Evolutionary conservation across 2,888 invertebrate species (phyloP).

Genomic region (Agonopterix heracliana): DNA sequence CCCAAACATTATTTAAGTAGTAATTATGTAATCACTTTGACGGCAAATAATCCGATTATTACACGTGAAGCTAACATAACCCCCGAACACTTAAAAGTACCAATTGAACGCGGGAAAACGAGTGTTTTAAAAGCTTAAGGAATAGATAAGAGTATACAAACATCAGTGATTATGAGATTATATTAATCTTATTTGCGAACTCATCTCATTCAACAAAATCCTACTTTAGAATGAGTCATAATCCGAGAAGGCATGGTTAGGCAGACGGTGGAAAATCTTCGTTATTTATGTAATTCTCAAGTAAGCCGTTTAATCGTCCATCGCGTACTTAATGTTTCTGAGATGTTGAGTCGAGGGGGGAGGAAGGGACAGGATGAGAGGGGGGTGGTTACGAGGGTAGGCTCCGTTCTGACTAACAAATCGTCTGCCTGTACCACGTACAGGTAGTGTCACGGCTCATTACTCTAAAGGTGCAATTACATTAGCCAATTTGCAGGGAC

Average conservation of each 20-base stretch:
- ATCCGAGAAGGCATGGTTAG: conserved; percentile 36
- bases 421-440: conserved; percentile 45
- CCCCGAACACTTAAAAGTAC: too few species aligned
- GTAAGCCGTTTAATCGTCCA: conserved; percentile 59
- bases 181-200: conserved; percentile 19
- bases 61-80: too few species aligned
- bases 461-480: too few species aligned
- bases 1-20: too few species aligned
- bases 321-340: conserved; percentile 53
- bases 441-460: conserved; percentile 64
- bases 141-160: background rate
- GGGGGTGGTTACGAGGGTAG: conserved; percentile 34
- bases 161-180: conserved; percentile 1
- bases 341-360: conserved; percentile 26
- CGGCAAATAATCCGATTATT: too few species aligned
- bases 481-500: too few species aligned
- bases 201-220: conserved; percentile 27
- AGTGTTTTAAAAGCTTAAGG: too few species aligned
- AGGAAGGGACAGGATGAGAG: conserved; percentile 16
- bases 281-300: conserved; percentile 53
- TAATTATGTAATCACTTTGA: too few species aligned
- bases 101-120: too few species aligned
- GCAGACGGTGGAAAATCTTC: conserved; percentile 34
- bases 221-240: conserved; percentile 38
- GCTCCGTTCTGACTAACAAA: conserved; percentile 47